A percentile compares a stretch with the other conserved stretches of the same genome.
Conservation (phyloP, 1,140 invertebrate species). For the Chrysomallon squamiferum region DNA sequence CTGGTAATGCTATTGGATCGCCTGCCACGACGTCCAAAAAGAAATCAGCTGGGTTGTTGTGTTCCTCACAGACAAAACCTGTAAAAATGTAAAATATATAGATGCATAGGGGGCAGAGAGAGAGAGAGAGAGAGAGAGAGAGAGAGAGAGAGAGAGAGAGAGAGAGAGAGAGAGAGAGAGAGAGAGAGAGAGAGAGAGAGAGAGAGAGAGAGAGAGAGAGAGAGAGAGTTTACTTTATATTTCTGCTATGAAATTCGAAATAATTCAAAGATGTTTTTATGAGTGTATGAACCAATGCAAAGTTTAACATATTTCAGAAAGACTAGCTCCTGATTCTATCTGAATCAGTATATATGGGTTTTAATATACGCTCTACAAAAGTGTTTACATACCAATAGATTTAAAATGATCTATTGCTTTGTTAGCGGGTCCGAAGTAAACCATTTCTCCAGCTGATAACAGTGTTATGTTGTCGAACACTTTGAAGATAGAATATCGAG, state of each 20-base stretch:
- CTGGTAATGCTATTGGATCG: slow-evolving; percentile 31
- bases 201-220: too few relatives aligned
- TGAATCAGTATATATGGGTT: too few relatives aligned
- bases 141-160: slow-evolving; percentile 3
- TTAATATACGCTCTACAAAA: too few relatives aligned
- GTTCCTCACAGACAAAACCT: slow-evolving; percentile 59
- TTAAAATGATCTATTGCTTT: slow-evolving; percentile 56
- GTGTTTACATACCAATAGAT: slow-evolving; percentile 45
- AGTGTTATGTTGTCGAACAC: slow-evolving; percentile 59
- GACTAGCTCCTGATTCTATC: too few relatives aligned
- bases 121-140: slow-evolving; percentile 5
- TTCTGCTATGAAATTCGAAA: too few relatives aligned
- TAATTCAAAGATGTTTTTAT: too few relatives aligned
- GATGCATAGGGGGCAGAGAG: too few relatives aligned
- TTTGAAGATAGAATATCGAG: slow-evolving; percentile 60
- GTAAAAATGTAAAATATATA: slow-evolving; percentile 23
- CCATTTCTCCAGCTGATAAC: slow-evolving; percentile 50
- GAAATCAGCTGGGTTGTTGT: slow-evolving; percentile 63
- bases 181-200: too few relatives aligned
- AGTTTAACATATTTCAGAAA: too few relatives aligned
- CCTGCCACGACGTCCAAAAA: slow-evolving; percentile 61
- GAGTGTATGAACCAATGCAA: too few relatives aligned
- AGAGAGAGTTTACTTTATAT: too few relatives aligned
- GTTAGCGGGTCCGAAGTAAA: slow-evolving; percentile 54
- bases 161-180: not conserved